These are phyloP conservation scores for Phyllopteryx taeniolatus DNA, from an alignment of 2,113 vertebrate species.

Conservation along the genomic window DNA sequence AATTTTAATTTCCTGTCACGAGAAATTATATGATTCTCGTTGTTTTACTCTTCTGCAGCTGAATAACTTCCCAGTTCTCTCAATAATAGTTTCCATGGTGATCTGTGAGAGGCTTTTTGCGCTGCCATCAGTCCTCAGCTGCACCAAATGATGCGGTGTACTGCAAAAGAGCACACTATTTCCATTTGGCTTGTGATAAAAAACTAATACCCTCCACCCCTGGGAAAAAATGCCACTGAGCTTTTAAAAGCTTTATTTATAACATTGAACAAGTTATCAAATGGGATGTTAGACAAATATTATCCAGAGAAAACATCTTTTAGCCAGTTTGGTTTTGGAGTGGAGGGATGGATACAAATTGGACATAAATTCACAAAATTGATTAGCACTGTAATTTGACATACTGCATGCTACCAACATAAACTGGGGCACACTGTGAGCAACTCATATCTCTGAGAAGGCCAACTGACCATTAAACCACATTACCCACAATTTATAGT, in stretches of 20 bases:
- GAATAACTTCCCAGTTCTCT: conserved; percentile 25
- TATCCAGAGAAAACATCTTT: conserved; percentile 15
- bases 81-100: conserved; percentile 30
- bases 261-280: conserved; percentile 34
- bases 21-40: conserved; percentile 7
- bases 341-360: conserved; percentile 12
- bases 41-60: conserved; percentile 34
- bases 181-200: conserved; percentile 24
- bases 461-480: conserved; percentile 28
- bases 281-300: conserved; percentile 29
- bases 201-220: neutral
- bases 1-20: conserved; percentile 23
- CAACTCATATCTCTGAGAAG: neutral
- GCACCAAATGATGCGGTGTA: conserved; percentile 16
- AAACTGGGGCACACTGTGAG: neutral
- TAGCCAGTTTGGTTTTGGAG: conserved; percentile 3
- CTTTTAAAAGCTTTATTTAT: conserved; percentile 44
- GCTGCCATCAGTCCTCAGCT: neutral
- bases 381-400: neutral
- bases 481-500: conserved; percentile 14
- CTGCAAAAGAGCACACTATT: conserved; percentile 15
- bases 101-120: conserved; percentile 25
- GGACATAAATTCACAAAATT: neutral
- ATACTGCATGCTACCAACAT: neutral
- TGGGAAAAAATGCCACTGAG: neutral